These are phyloP conservation scores for Phenganax subtilis DNA, from an alignment of 92 coral and sea anemone species.

Conservation along the genomic window DNA sequence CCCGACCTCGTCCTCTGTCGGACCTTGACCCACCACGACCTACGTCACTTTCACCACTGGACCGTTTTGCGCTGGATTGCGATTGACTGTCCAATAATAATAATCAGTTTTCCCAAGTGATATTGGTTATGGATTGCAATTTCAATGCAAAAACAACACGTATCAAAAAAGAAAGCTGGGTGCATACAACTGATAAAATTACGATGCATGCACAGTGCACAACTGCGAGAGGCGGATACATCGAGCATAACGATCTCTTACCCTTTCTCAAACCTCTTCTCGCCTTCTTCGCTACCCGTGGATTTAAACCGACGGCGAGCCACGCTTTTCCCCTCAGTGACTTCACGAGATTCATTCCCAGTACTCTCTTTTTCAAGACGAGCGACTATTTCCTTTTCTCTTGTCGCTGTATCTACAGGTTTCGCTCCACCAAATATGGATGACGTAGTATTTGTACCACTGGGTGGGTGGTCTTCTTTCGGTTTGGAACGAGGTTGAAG, in stretches of 20 bases:
- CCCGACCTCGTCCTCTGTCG: constrained; percentile 82
- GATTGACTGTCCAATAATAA: constrained; percentile 41
- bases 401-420: constrained; percentile 92
- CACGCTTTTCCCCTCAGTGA: constrained; percentile 18
- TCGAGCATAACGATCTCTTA: not conserved
- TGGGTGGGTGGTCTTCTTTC: constrained; percentile 27
- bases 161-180: not conserved
- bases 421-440: constrained; percentile 94
- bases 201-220: not conserved
- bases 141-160: too few relatives aligned
- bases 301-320: constrained; percentile 38
- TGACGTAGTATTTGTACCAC: constrained; percentile 31
- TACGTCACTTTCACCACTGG: constrained; percentile 25
- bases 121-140: too few relatives aligned
- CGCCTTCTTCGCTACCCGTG: constrained; percentile 30
- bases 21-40: constrained; percentile 54
- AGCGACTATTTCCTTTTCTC: constrained; percentile 89
- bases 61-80: constrained; percentile 48
- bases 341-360: constrained; percentile 55
- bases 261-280: constrained; percentile 35
- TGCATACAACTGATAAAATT: not conserved
- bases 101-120: too few relatives aligned
- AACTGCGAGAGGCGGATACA: not conserved
- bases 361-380: constrained; percentile 75
- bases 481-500: constrained; percentile 83